A percentile compares a stretch with the other conserved stretches of the same genome.
These are phyloP conservation scores for Cynopterus sphinx DNA, from an alignment of 2,797 vertebrate genomes.

Conservation along the genomic window DNA sequence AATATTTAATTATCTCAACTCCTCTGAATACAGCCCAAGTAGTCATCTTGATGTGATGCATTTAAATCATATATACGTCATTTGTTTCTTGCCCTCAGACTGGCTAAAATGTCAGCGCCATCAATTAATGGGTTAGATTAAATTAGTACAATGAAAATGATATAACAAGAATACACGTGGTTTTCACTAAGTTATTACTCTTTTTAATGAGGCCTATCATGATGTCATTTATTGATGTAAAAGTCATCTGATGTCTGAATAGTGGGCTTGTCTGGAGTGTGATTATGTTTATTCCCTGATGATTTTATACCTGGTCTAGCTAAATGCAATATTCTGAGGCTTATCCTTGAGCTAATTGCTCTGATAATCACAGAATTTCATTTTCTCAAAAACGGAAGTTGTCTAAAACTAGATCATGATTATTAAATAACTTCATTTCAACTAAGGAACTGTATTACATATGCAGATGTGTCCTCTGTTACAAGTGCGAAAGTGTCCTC, in stretches of 20 bases:
- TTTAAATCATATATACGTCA: slow-evolving; percentile 40
- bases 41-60: neutral
- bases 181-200: slow-evolving; percentile 72
- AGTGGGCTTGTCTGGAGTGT: neutral
- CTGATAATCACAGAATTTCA: neutral
- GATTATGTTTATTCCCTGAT: slow-evolving; percentile 37
- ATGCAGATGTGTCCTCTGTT: slow-evolving; percentile 13
- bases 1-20: slow-evolving; percentile 25
- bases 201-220: slow-evolving; percentile 76
- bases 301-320: neutral
- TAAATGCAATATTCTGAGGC: slow-evolving; percentile 35
- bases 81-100: neutral
- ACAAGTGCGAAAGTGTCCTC: neutral
- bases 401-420: slow-evolving; percentile 40
- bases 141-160: slow-evolving; percentile 68
- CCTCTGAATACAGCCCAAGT: neutral
- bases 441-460: neutral
- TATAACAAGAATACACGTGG: neutral
- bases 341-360: slow-evolving; percentile 44
- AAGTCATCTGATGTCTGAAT: slow-evolving; percentile 53
- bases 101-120: slow-evolving; percentile 71
- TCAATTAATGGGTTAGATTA: slow-evolving; percentile 49
- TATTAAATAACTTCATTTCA: slow-evolving; percentile 37
- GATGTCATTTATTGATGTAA: slow-evolving; percentile 65
- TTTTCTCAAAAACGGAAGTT: slow-evolving; percentile 43